These are phyloP conservation scores for Caenorhabditis sp. DNA, from an alignment of 2,888 invertebrate genomes.

Conservation along the genomic window DNA sequence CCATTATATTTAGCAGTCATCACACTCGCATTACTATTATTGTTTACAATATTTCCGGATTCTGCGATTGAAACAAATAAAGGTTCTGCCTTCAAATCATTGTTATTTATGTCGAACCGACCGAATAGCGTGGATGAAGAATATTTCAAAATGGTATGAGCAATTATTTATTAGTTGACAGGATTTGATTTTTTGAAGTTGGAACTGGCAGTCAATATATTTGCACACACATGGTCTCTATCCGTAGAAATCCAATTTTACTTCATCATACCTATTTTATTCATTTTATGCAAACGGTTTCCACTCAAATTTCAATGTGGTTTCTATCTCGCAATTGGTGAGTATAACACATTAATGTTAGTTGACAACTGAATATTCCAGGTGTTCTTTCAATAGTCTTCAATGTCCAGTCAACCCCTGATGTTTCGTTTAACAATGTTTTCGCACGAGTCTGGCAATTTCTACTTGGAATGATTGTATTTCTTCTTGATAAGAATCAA, in stretches of 20 bases:
- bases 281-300: constrained; percentile 2
- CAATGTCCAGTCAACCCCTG: not conserved
- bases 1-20: constrained; percentile 25
- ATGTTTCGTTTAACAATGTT: constrained; percentile 23
- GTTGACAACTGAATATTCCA: not conserved
- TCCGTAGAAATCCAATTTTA: constrained; percentile 35
- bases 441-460: constrained; percentile 31
- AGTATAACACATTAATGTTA: no score
- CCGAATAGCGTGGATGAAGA: constrained; percentile 18
- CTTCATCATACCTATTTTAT: constrained; percentile 22
- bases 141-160: constrained; percentile 21
- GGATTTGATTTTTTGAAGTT: no score
- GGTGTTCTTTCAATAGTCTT: constrained; percentile 3
- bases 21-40: constrained; percentile 9
- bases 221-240: constrained; percentile 30
- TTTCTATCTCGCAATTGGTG: constrained; percentile 8
- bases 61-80: constrained; percentile 27
- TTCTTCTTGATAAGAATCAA: not conserved
- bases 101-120: constrained; percentile 21
- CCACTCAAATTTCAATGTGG: constrained; percentile 1
- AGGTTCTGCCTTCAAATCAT: constrained; percentile 12
- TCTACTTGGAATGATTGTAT: constrained; percentile 21
- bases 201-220: constrained; percentile 19
- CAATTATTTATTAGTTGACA: no score
- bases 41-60: constrained; percentile 23